These are phyloP conservation scores for Artibeus jamaicensis DNA, from an alignment of 2,797 vertebrate species.

Conservation along the genomic window DNA sequence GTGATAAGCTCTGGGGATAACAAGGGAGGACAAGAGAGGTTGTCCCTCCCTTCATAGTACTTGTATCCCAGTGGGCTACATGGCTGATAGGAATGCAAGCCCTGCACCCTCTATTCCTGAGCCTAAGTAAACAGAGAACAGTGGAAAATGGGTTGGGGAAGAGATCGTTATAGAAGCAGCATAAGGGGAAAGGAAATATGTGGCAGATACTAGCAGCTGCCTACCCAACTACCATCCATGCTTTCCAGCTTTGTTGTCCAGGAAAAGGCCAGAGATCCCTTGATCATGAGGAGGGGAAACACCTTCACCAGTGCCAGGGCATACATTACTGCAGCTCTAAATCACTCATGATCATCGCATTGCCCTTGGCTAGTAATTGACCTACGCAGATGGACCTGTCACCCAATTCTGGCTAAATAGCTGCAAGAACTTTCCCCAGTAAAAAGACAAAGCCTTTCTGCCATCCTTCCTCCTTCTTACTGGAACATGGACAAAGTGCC, in stretches of 20 bases:
- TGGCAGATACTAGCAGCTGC: not conserved
- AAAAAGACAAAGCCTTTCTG: not conserved
- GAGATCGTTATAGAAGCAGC: not conserved
- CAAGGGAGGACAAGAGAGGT: not conserved
- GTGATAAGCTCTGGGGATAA: not conserved
- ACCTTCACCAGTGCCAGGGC: not conserved
- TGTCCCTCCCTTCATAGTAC: not conserved
- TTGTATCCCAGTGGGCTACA: not conserved
- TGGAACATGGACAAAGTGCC: not conserved
- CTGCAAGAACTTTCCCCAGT: not conserved
- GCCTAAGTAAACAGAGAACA: not conserved
- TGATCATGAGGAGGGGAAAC: not conserved
- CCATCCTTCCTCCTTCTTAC: not conserved
- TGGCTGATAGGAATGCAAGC: not conserved
- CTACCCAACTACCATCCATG: not conserved
- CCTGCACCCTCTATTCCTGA: not conserved
- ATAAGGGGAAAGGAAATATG: not conserved
- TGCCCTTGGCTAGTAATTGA: not conserved
- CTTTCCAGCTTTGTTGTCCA: not conserved
- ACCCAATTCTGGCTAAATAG: not conserved
- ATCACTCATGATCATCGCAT: not conserved
- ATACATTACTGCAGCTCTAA: not conserved
- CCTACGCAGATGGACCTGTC: not conserved
- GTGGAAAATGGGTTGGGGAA: not conserved
- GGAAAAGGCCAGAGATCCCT: not conserved